Conservation (phyloP, 2,888 invertebrate genomes). For the Andrena bicolor region DNA sequence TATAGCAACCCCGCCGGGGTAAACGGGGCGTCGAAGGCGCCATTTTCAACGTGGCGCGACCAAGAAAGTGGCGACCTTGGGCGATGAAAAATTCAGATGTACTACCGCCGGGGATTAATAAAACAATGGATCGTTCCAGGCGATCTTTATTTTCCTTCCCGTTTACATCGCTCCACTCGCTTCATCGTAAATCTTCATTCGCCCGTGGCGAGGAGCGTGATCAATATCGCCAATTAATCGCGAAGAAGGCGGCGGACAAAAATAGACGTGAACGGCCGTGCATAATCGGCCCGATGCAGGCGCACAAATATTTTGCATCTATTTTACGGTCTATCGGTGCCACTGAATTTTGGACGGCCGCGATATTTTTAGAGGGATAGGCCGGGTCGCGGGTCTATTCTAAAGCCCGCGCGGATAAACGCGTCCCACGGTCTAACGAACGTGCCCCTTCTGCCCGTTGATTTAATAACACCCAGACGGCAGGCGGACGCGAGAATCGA, state of each 20-base stretch:
- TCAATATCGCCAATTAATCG: slow-evolving; percentile 38
- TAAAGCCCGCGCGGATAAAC: slow-evolving; percentile 1
- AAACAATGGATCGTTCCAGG: neutral
- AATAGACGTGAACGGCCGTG: slow-evolving; percentile 19
- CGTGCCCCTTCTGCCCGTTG: slow-evolving; percentile 6
- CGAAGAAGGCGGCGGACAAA: slow-evolving; percentile 12
- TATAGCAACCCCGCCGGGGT: too few species aligned
- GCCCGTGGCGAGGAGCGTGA: slow-evolving; percentile 3
- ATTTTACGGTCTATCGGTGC: slow-evolving; percentile 40
- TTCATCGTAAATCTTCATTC: slow-evolving; percentile 10
- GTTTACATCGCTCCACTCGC: neutral
- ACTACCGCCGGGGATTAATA: neutral
- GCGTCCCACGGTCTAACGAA: slow-evolving; percentile 12
- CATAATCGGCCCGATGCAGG: slow-evolving; percentile 25
- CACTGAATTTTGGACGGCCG: slow-evolving; percentile 42
- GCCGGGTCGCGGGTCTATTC: slow-evolving; percentile 30
- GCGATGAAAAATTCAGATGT: neutral
- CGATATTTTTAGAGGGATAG: slow-evolving; percentile 49
- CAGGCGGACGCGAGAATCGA: slow-evolving; percentile 47
- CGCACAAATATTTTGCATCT: slow-evolving; percentile 49
- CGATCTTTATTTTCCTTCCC: neutral
- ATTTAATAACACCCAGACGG: slow-evolving; percentile 47
- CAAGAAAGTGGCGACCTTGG: neutral
- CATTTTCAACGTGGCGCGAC: too few species aligned
- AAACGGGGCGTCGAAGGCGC: too few species aligned